Conservation (phyloP, 2,113 vertebrate species). For the Hiodon tergisus region DNA sequence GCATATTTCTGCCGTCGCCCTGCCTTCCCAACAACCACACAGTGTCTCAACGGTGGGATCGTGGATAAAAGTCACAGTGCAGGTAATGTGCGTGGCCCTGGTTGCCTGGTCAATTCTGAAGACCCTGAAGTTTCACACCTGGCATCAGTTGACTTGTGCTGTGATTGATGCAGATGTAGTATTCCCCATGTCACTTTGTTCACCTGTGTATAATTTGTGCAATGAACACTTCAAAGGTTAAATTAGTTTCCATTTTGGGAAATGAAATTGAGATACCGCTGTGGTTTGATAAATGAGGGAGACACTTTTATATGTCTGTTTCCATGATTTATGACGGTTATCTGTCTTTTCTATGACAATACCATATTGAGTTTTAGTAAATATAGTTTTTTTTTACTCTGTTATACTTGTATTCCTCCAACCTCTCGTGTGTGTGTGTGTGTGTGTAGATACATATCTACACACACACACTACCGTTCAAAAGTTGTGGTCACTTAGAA, state of each 20-base stretch:
- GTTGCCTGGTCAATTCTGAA: too few species aligned
- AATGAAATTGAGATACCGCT: background rate
- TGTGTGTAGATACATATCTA: background rate
- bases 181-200: too few species aligned
- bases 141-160: background rate
- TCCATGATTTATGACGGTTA: background rate
- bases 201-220: background rate
- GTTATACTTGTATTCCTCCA: background rate
- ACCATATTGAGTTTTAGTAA: too few species aligned
- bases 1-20: too few species aligned
- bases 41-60: too few species aligned
- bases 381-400: too few species aligned
- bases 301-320: background rate
- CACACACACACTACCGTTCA: background rate
- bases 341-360: background rate
- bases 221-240: slow-evolving; percentile 9
- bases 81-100: background rate
- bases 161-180: background rate
- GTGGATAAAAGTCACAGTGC: too few species aligned
- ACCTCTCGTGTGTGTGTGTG: background rate
- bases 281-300: background rate
- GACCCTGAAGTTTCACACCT: too few species aligned
- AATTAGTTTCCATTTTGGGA: slow-evolving; percentile 8
- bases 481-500: too few species aligned
- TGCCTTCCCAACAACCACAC: too few species aligned